A percentile compares a stretch with the other conserved stretches of the same genome.
Evolutionary conservation across 2,113 vertebrate species (phyloP).

Genomic region (Dasyprocta punctata): DNA sequence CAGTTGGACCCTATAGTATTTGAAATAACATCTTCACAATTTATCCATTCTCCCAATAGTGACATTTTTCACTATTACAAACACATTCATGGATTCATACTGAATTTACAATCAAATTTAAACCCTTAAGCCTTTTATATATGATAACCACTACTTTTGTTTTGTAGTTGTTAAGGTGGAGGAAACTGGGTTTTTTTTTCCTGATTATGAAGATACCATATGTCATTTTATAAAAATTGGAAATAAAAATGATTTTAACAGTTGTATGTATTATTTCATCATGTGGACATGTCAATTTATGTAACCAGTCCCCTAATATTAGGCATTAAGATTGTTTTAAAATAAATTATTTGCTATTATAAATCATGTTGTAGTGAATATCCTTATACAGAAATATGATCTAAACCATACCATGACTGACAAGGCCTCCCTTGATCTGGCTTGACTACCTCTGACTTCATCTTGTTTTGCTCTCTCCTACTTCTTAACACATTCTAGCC

Average conservation of each 20-base stretch:
- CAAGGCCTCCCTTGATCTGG: not conserved
- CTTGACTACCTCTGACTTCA: not conserved
- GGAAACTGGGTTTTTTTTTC: not conserved
- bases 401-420: not conserved
- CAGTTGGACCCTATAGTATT: not conserved
- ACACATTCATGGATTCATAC: conserved; percentile 39
- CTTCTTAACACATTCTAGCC: not conserved
- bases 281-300: not conserved
- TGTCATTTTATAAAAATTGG: conserved; percentile 2
- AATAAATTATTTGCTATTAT: conserved; percentile 42
- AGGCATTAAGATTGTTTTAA: conserved; percentile 19
- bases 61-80: not conserved
- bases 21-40: not conserved
- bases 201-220: conserved; percentile 3
- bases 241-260: conserved; percentile 55
- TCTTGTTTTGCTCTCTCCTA: not conserved
- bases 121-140: conserved; percentile 1
- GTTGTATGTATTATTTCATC: conserved; percentile 12
- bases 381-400: not conserved
- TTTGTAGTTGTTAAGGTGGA: conserved; percentile 43
- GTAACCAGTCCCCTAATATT: not conserved
- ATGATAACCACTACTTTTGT: conserved; percentile 12
- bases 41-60: not conserved
- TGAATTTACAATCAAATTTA: conserved; percentile 55
- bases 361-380: not conserved